Evolutionary conservation across 2,797 vertebrate genomes (phyloP), one percentile per base, ranked within the genome.

Genomic region (Cirrhinus molitorella): DNA sequence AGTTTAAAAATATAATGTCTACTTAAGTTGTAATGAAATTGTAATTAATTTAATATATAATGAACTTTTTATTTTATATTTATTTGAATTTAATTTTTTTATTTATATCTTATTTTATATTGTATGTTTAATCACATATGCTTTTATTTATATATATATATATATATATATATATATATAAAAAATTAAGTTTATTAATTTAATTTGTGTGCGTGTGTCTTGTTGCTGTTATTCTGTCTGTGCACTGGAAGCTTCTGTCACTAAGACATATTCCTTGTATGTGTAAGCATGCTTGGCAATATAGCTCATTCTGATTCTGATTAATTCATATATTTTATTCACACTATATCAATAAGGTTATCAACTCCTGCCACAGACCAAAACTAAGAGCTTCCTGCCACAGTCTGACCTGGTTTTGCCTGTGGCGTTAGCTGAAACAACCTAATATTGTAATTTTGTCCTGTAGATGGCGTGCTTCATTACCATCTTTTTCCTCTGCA

Each of bases 401-500:
- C 10, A 37, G 17, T 51, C 21, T 65, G 16, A 51, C 21, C 0
- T 37, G 61, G 47, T 45, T 28, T 43, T 19, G 21, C 0, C 3
- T 23, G 8, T 37, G 21, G 9, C 47, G 8, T 53, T 14, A 51
- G 14, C 47, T 61, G 17, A 81, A 65, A 71, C 25, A 25, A 16
- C n/a, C 12, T 66, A 11, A 59, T 45, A 28, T 79, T 68, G 34
- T 61, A 12, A 14, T 76, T 78, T 66, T 91, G 31, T 90, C 91
- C 91, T 91, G 68, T 87, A 99, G 98, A 97, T 99, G 96, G 98
- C 97, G 87, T 99, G 98, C 88, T 99, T 99, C 91, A 91, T 99
- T 93, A 98, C 97, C 16, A 98, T 99, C 92, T 99, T 98, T 93
- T 99, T 98, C 94, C 92, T 99, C 73, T 99, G 97, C 83, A 98